These are phyloP conservation scores for Synergus japonicus DNA, from an alignment of 2,888 invertebrate species.

Conservation along the genomic window DNA sequence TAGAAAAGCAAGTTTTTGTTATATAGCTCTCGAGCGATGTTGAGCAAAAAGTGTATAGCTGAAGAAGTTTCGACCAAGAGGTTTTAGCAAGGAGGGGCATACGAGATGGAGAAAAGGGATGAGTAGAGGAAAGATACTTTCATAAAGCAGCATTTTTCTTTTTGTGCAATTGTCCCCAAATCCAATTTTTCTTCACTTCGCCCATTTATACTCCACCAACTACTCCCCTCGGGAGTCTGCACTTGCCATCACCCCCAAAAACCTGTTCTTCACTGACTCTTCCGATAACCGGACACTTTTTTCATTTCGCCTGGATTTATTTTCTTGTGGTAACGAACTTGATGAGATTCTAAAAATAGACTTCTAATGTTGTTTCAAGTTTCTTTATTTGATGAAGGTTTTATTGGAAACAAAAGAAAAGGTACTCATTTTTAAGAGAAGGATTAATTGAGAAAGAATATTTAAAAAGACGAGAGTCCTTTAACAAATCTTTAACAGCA, in stretches of 20 bases:
- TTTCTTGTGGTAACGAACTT: conserved; percentile 78
- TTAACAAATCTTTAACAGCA: no score
- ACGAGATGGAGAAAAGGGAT: conserved; percentile 19
- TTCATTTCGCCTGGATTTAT: conserved; percentile 63
- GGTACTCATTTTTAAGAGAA: no score
- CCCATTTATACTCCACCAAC: conserved; percentile 34
- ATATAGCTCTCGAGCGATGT: not conserved
- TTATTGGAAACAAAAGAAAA: not conserved
- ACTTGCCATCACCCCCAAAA: not conserved
- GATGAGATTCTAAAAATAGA: conserved; percentile 74
- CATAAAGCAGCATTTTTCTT: conserved; percentile 56
- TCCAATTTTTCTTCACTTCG: conserved; percentile 51
- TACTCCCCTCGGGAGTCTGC: not conserved
- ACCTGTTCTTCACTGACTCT: conserved; percentile 28
- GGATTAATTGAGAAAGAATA: no score
- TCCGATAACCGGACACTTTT: conserved; percentile 37
- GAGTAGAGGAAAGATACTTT: conserved; percentile 55
- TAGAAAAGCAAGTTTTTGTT: conserved; percentile 5
- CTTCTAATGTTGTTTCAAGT: not conserved
- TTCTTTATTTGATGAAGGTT: not conserved
- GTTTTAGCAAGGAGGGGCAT: not conserved
- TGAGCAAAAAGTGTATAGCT: not conserved
- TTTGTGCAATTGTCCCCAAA: conserved; percentile 52
- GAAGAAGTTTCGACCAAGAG: conserved; percentile 19
- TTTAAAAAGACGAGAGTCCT: no score